phyloP scores from a whole-genome alignment of 1,140 invertebrate species.

The Zaprionus vittiger region DNA sequence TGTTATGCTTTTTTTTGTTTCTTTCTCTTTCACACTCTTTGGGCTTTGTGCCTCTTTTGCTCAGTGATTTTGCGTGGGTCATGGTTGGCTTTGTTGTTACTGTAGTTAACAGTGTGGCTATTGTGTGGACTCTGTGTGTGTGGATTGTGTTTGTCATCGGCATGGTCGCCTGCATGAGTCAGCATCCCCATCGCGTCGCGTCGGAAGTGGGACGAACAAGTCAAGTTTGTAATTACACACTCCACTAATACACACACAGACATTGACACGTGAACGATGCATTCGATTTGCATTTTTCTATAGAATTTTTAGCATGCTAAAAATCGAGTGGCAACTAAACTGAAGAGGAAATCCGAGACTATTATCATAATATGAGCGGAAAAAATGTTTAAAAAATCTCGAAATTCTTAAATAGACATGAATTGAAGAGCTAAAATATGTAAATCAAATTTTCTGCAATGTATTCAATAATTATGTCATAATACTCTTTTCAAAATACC shows the following conservation, averaged over 20 bases:
- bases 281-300: slow-evolving; percentile 63
- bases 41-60: slow-evolving; percentile 28
- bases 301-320: slow-evolving; percentile 27
- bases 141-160: slow-evolving; percentile 67
- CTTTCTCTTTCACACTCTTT: slow-evolving; percentile 27
- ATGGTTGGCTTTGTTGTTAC: slow-evolving; percentile 58
- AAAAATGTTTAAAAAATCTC: not conserved
- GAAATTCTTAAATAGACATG: too few species aligned
- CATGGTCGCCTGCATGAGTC: slow-evolving; percentile 54
- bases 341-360: not conserved
- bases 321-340: slow-evolving; percentile 13
- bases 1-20: slow-evolving; percentile 22
- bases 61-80: slow-evolving; percentile 66
- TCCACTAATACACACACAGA: slow-evolving; percentile 9
- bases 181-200: slow-evolving; percentile 45
- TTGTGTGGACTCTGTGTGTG: slow-evolving; percentile 18
- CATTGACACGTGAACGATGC: slow-evolving; percentile 13
- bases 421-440: too few species aligned
- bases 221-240: slow-evolving; percentile 43
- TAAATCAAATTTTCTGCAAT: not conserved
- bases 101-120: slow-evolving; percentile 20
- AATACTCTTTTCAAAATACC: not conserved
- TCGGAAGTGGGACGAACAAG: slow-evolving; percentile 59
- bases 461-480: not conserved
- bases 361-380: not conserved